Base-by-base conservation (phyloP, 2,797 vertebrate genomes). In the Silurus aristotelis region DNA sequence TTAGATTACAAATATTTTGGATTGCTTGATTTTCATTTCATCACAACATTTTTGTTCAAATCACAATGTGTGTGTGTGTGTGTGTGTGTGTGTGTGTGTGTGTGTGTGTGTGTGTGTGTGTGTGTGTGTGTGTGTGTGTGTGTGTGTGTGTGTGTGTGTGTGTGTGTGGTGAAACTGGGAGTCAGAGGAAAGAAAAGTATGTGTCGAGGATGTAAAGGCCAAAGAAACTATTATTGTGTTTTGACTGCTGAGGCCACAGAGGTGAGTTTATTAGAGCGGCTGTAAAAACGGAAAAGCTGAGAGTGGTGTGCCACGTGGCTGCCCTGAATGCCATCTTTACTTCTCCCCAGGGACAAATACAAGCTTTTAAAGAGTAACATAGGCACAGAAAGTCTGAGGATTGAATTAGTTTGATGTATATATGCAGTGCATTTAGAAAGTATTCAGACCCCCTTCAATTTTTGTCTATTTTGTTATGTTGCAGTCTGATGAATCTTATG, bases 221-320 rank as follows among this genome's bases (percentile, higher is more conserved):
- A 72, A 82, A 79, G 84, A 81, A 87, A 85, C 87, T 67, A 86
- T 88, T 88, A 85, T 72, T 84, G 77, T 85, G 81, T 87, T 87
- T 89, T 84, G 55, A 85, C 75, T 84, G 79, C 76, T 72, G 60
- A 85, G 83, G 86, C 79, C 63, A 66, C 82, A 79, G 82, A 71
- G 82, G 82, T 82, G 82, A 87, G 85, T 89, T 89, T 89, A 88
- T 88, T 89, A 86, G 73, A 88, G 86, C 75, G 73, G 83, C 82
- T 87, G 84, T 38, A 72, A 61, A 43, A 82, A 76, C 25, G 25
- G 25, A 63, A 68, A 83, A 61, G n/a, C 27, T 1, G 17, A 60
- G 19, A 60, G 17, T 6, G 9, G 15, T 27, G 31, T 64, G 61
- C 73, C 84, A 85, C 77, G 60, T 81, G 84, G 68, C 68, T 14